Evolutionary conservation across 1,140 invertebrate genomes (phyloP), one percentile per base, ranked within the genome.

Genomic region (Conus ventricosus): DNA sequence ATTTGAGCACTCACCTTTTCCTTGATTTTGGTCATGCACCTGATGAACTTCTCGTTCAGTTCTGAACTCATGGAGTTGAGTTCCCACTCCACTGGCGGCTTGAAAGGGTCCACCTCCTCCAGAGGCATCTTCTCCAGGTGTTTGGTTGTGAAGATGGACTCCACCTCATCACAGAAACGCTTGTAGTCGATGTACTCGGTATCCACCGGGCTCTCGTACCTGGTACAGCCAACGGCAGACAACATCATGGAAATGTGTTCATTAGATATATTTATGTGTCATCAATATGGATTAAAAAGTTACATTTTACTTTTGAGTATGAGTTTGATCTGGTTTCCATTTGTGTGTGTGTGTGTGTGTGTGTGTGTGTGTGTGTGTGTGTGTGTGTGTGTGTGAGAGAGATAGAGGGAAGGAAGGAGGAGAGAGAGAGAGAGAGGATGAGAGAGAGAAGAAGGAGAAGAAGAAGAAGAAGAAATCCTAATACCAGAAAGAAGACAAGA

Each of bases 131-230:
- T 95, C 88, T 95, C 95, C 39, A 95, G 87, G 71, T 95, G 87
- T 75, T 95, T 94, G 55, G 89, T 92, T n/a, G 94, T 94, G 89
- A 95, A 95, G n/a, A 95, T 92, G 20, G 93, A 93, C 88, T 95
- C 95, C 83, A 95, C 91, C 87, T 95, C 95, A 88, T 94, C 92
- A 88, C 91, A 94, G 91, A 95, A 95, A 20, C 90, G 90, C 53
- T 93, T 89, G 88, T 95, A 95, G 25, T 95, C 93, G 8, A 95
- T 93, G 88, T 92, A 93, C 63, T 94, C 91, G 54, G 85, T 81
- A 87, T 95, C 91, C 17, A 83, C 67, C 0, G 85, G 53, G 23
- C 92, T 92, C 85, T 93, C 90, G 87, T 93, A 95, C 87, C 95
- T 94, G 51, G 25, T 39, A 39, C 39, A 0, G 11, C 78, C 6